These are phyloP conservation scores for Atta colombica DNA, from an alignment of 1,140 invertebrate genomes.

Conservation along the genomic window DNA sequence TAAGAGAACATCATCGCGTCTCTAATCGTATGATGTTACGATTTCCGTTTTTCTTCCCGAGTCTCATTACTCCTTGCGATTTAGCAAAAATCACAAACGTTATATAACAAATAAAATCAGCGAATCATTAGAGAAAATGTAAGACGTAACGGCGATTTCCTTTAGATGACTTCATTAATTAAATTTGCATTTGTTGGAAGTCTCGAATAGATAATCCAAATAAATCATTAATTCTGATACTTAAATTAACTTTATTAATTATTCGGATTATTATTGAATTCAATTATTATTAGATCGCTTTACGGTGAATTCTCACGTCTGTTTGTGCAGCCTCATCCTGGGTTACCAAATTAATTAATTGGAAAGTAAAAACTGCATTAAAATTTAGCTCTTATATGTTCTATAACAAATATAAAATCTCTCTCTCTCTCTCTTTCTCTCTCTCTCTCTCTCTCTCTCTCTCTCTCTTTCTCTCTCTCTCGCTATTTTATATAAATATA, in stretches of 20 bases:
- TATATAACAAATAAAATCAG: constrained; percentile 44
- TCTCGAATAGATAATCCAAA: not conserved
- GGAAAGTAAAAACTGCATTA: not conserved
- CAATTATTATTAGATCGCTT: not conserved
- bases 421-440: no score
- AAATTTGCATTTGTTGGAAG: not conserved
- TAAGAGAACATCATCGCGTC: constrained; percentile 44
- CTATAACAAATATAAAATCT: not conserved
- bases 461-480: no score
- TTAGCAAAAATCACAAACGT: not conserved
- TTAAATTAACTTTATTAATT: constrained; percentile 11
- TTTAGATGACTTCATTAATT: not conserved
- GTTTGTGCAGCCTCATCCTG: not conserved
- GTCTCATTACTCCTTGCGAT: not conserved
- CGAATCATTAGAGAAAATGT: constrained; percentile 21
- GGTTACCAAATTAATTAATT: not conserved
- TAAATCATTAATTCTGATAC: not conserved
- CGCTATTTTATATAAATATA: not conserved
- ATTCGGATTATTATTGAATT: not conserved
- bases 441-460: no score
- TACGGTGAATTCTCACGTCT: not conserved
- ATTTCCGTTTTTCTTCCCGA: constrained; percentile 5
- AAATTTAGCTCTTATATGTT: not conserved
- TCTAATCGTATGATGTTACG: not conserved
- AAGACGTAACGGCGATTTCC: not conserved